These are phyloP conservation scores for Holacanthella duospinosa DNA, from an alignment of 2,888 invertebrate genomes.

Conservation along the genomic window DNA sequence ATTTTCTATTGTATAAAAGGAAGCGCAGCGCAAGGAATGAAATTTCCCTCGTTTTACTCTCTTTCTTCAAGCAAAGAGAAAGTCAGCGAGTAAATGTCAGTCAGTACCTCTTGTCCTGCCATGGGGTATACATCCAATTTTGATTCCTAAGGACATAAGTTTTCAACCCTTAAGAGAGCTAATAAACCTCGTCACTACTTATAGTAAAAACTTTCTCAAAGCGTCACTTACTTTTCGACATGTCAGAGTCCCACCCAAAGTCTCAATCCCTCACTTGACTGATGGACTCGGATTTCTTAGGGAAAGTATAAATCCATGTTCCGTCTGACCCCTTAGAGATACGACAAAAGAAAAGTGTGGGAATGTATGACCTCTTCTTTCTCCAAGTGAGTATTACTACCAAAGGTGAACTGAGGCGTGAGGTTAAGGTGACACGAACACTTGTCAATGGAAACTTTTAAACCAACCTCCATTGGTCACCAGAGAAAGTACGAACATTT, in stretches of 20 bases:
- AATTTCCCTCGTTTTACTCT: background rate
- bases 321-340: no score
- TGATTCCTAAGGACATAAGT: background rate
- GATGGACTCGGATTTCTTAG: background rate
- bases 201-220: no score
- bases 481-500: background rate
- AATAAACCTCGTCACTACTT: no score
- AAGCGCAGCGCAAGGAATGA: constrained; percentile 4
- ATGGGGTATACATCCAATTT: background rate
- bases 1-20: background rate
- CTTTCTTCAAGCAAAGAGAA: background rate
- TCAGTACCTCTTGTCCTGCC: background rate
- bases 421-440: constrained; percentile 1
- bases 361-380: no score
- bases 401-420: background rate
- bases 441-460: background rate
- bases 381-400: background rate
- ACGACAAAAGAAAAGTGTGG: no score
- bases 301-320: background rate
- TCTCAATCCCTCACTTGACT: background rate
- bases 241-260: background rate
- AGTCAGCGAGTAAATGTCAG: background rate
- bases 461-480: background rate
- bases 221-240: background rate
- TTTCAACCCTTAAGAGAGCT: no score